Conservation (phyloP, 2,113 vertebrate genomes). For the Salvelinus alpinus region DNA sequence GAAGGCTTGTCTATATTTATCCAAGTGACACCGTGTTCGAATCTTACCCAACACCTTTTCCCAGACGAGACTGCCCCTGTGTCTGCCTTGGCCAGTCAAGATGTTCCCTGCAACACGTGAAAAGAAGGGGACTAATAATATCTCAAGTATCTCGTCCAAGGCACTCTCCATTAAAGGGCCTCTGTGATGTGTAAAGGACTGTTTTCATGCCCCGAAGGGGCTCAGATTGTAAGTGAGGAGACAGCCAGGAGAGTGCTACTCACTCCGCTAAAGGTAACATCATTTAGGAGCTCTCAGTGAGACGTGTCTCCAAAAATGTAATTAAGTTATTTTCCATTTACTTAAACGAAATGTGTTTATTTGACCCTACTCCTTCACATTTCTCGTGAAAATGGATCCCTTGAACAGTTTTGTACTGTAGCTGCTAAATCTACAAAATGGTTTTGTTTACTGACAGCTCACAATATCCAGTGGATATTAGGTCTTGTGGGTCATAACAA, state of each 20-base stretch:
- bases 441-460: too few relatives aligned
- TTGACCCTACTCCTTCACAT: too few relatives aligned
- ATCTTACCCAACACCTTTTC: background rate
- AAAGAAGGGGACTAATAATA: constrained; percentile 51
- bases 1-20: background rate
- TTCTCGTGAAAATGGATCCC: too few relatives aligned
- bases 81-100: too few relatives aligned
- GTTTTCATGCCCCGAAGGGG: background rate
- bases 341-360: too few relatives aligned
- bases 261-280: background rate
- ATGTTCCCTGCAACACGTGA: too few relatives aligned
- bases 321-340: too few relatives aligned
- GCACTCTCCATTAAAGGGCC: constrained; percentile 38
- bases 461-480: too few relatives aligned
- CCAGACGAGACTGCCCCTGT: background rate
- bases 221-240: background rate
- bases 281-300: background rate
- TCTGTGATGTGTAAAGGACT: constrained; percentile 33
- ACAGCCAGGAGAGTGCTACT: too few relatives aligned
- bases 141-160: constrained; percentile 15
- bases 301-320: background rate
- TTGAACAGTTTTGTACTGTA: too few relatives aligned
- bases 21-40: background rate
- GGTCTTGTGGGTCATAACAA: too few relatives aligned
- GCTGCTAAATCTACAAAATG: too few relatives aligned